Evolutionary conservation across 2,113 vertebrate species (phyloP).

Genomic region (Leuciscus idus): DNA sequence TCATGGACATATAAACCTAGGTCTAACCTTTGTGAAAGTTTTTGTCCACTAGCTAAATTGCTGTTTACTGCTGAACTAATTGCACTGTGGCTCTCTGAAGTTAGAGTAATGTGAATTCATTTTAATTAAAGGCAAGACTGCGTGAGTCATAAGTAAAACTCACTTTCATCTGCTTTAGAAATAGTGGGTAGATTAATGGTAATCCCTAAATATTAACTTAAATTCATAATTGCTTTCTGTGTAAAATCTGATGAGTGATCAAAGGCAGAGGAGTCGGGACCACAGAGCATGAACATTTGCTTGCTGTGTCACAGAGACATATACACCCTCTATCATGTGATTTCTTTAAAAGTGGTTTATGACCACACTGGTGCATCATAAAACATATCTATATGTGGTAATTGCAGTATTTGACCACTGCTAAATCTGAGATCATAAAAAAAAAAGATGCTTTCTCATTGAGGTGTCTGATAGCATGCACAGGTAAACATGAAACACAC

Average conservation of each 20-base stretch:
- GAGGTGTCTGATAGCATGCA: not conserved
- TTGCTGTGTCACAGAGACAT: not conserved
- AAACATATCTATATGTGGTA: not conserved
- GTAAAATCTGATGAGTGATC: slow-evolving; percentile 55
- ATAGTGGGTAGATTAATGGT: not conserved
- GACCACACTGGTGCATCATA: not conserved
- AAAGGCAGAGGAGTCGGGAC: slow-evolving; percentile 49
- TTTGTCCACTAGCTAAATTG: not conserved
- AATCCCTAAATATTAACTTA: slow-evolving; percentile 33
- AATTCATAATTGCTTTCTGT: slow-evolving; percentile 49
- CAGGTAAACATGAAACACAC: not conserved
- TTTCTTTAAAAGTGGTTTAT: not conserved
- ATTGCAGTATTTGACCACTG: not conserved
- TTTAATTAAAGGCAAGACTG: not conserved
- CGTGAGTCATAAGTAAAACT: not conserved
- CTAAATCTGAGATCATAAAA: not conserved
- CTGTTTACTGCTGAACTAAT: not conserved
- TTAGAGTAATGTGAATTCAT: not conserved
- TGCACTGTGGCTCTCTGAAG: not conserved
- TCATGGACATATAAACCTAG: not conserved
- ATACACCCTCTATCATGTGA: not conserved
- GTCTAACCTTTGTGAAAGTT: not conserved
- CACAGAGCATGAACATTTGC: not conserved
- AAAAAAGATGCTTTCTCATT: not conserved
- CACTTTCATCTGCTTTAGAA: slow-evolving; percentile 17